Base-by-base conservation (phyloP, 1,140 invertebrate species). In the Latrodectus geometricus region DNA sequence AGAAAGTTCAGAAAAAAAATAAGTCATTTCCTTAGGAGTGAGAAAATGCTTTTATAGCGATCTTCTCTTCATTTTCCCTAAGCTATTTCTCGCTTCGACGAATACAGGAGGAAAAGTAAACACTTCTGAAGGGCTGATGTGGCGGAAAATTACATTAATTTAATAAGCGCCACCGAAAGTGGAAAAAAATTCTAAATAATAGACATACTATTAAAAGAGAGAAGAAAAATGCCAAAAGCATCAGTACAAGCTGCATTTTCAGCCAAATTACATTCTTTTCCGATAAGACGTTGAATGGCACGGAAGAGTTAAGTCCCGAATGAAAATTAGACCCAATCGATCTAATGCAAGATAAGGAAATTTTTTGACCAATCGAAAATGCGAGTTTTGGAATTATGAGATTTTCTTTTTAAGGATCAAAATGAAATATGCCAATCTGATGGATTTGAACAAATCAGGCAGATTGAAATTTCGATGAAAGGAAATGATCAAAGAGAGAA, bases 111-210 rank as follows among this genome's bases (percentile, higher is more conserved):
- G 49, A 70, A 81, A 72, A 81, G 78, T 81, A 81, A 81, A 72
- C 78, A 81, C 78, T 81, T 48, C 78, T 72, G 70, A 81, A 81
- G 78, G 17, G 50, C 78, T 81, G 78, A 81, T 81, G 78, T 81
- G 69, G 78, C 68, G 78, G 78, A 81, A 81, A 81, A 81, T 81
- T 81, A 72, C 78, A 81, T 81, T 81, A 81, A 81, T 81, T 81
- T 81, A 81, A 81, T 81, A 81, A 81, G 68, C 66, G 78, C 78
- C 20, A 50, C 66, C 23, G 48, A 61, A 17, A 49, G 69, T 56
- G 35, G 54, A 68, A 72, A 81, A n/a, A n/a, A n/a, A 69, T 68
- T 68, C 78, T 49, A 70, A 81, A 81, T 81, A 81, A 81, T 81
- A 35, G 78, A 66, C 78, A 81, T 81, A 56, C 78, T 72, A 81